Evolutionary conservation across 2,888 invertebrate species (phyloP).

Genomic region (Mimumesa dahlbomi): DNA sequence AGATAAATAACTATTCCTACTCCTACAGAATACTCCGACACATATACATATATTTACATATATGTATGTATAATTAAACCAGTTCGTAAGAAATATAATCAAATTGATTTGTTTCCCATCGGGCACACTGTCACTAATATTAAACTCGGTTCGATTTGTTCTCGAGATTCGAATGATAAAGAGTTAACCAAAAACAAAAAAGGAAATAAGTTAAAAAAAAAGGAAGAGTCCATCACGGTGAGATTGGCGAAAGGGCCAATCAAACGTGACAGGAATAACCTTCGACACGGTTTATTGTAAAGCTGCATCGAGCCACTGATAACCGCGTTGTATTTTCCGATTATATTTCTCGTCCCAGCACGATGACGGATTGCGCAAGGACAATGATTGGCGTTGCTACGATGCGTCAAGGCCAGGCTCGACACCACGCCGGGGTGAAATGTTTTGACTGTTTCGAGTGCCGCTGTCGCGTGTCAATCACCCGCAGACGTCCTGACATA

Average conservation of each 20-base stretch:
- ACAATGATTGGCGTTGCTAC: conserved; percentile 67
- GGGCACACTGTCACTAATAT: too few species aligned
- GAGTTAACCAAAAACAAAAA: too few species aligned
- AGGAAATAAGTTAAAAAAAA: too few species aligned
- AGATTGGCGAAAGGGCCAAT: conserved; percentile 29
- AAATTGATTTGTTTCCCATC: too few species aligned
- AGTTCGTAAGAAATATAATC: too few species aligned
- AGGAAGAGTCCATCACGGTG: too few species aligned
- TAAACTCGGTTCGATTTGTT: too few species aligned
- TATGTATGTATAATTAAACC: too few species aligned
- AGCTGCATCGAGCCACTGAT: conserved; percentile 35
- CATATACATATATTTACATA: too few species aligned
- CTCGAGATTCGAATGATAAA: too few species aligned
- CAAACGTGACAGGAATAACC: conserved; percentile 41
- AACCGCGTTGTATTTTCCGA: conserved; percentile 30
- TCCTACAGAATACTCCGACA: too few species aligned
- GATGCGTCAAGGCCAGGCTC: conserved; percentile 72
- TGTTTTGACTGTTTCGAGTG: conserved; percentile 78
- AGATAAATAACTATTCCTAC: too few species aligned
- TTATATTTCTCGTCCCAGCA: conserved; percentile 34
- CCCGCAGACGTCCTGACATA: conserved; percentile 68
- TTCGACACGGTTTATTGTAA: conserved; percentile 37
- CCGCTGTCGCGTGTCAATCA: conserved; percentile 76
- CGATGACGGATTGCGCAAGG: conserved; percentile 54
- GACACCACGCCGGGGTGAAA: conserved; percentile 60